phyloP scores from a whole-genome alignment of 1,140 invertebrate species.

The Wasmannia auropunctata region DNA sequence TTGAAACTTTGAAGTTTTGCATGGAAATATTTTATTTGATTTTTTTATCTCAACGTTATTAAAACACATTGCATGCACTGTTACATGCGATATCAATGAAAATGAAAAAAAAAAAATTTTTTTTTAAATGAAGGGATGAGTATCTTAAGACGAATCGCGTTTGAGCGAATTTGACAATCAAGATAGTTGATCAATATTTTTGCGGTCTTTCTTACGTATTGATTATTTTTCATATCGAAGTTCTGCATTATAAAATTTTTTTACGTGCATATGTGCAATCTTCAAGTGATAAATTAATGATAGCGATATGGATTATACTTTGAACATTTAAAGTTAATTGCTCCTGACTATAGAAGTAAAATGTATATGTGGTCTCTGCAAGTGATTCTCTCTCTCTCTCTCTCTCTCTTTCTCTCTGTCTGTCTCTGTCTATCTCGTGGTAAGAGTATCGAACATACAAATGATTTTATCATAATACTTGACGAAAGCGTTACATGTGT shows the following conservation, averaged over 20 bases:
- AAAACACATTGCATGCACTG: background rate
- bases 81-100: background rate
- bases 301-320: background rate
- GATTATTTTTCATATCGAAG: background rate
- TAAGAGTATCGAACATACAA: background rate
- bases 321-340: background rate
- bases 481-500: background rate
- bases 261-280: background rate
- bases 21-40: background rate
- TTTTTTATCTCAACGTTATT: background rate
- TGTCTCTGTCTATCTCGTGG: background rate
- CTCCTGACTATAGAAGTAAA: background rate
- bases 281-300: conserved; percentile 3
- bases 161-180: background rate
- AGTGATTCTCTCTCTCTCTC: too few relatives aligned
- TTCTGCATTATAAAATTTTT: background rate
- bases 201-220: background rate
- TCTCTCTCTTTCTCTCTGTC: background rate
- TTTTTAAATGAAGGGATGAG: too few relatives aligned
- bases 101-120: background rate
- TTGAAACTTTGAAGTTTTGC: background rate
- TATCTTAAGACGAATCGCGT: background rate
- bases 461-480: conserved; percentile 11
- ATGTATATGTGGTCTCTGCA: background rate
- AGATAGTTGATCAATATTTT: background rate